Base-by-base conservation (phyloP, 2,888 invertebrate species). In the Glomeris marginata region DNA sequence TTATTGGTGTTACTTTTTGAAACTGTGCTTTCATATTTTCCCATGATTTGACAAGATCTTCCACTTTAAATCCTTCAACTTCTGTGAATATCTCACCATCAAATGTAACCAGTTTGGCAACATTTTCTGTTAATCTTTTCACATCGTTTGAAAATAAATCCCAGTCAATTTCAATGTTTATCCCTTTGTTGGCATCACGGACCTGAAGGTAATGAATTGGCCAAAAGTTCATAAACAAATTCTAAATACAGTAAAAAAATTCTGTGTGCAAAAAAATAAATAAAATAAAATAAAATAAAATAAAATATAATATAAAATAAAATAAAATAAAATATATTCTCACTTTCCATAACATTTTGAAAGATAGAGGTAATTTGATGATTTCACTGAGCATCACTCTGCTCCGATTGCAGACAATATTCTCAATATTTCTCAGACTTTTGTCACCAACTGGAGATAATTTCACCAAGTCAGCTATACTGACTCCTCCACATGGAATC, bases 321-420 rank as follows among this genome's bases (percentile, higher is more conserved):
- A 8, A 15, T 40, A 40, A 40, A 40, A 40, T 15, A n/a, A 8
- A n/a, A 5, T 41, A 18, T 2, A 10, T 16, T 1, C 21, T 37
- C 36, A 50, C 50, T 45, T 50, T 50, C 50, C 50, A 50, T 5
- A 50, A 11, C 38, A 50, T 21, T 15, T 50, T 50, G 40, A 50
- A 50, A 44, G 45, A 45, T 18, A 50, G 13, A 4, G 50, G 50
- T 22, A 22, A 50, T 28, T 50, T 44, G 28, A 50, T 50, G 33
- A 50, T 38, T 37, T 50, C 50, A 18, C 45, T 38, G 18, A 45
- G 11, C 21, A 50, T 22, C 11, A 16, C 21, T 40, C 28, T 45
- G 45, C 50, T 45, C 13, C 28, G 13, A 13, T 20, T 28, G 37
- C 50, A 50, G 6, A 45, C 50, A 15, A 34, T 18, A 18, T 18